phyloP scores from a whole-genome alignment of 2,113 vertebrate genomes.

The Phaethornis superciliosus region DNA sequence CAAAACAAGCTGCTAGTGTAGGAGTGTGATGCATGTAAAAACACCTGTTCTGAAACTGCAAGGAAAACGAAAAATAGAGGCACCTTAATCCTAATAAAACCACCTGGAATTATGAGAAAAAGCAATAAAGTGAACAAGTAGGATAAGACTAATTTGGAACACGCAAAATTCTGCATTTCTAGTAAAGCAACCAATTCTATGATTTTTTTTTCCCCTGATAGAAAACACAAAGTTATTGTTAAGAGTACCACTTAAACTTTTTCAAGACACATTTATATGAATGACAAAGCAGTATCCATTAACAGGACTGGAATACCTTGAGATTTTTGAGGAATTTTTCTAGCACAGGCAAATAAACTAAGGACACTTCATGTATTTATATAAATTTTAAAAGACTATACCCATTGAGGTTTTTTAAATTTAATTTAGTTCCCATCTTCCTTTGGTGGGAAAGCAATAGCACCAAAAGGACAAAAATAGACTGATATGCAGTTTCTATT shows the following conservation, averaged over 20 bases:
- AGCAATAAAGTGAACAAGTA: not conserved
- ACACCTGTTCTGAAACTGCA: not conserved
- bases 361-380: not conserved
- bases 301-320: not conserved
- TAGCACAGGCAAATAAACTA: not conserved
- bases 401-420: not conserved
- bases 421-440: not conserved
- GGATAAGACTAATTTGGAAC: not conserved
- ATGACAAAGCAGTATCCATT: not conserved
- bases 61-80: not conserved
- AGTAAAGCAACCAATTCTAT: not conserved
- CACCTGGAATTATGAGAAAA: not conserved
- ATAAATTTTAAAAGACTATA: not conserved
- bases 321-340: not conserved
- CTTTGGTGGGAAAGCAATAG: not conserved
- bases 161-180: not conserved
- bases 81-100: not conserved
- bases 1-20: slow-evolving; percentile 13
- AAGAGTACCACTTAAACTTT: not conserved
- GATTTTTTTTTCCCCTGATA: not conserved
- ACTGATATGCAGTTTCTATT: not conserved
- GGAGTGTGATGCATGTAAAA: not conserved
- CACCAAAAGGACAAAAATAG: not conserved
- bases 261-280: not conserved
- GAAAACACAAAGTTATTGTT: not conserved